Evolutionary conservation across 2,888 invertebrate species (phyloP).

Genomic region (Ommatoiulus sabulosus): DNA sequence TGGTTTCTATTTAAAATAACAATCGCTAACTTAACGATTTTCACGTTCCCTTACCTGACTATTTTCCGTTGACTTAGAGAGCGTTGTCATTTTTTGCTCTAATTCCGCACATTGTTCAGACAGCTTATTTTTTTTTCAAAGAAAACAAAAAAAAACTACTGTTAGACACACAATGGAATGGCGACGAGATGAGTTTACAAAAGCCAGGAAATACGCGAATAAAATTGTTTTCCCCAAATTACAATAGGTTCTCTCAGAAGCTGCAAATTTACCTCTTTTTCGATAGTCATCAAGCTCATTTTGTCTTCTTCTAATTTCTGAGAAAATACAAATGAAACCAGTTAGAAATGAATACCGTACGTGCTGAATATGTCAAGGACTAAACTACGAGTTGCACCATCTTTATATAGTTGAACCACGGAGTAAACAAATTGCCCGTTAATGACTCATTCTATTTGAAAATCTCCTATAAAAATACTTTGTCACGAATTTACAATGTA

Average conservation of each 20-base stretch:
- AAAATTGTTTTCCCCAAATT: not conserved
- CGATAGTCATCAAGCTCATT: slow-evolving; percentile 62
- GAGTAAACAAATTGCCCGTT: no score
- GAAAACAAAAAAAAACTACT: not conserved
- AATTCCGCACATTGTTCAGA: slow-evolving; percentile 59
- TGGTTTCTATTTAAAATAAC: not conserved
- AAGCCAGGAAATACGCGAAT: slow-evolving; percentile 12
- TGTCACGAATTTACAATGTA: no score
- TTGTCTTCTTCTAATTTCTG: slow-evolving; percentile 64
- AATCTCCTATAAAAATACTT: no score
- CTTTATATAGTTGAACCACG: not conserved
- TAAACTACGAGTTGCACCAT: not conserved
- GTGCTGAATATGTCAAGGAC: not conserved
- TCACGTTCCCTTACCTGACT: slow-evolving; percentile 51
- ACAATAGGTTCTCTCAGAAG: not conserved
- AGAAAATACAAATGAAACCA: slow-evolving; percentile 53
- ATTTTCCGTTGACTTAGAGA: slow-evolving; percentile 55
- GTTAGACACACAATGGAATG: not conserved
- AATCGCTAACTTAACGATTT: not conserved
- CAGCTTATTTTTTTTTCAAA: slow-evolving; percentile 55
- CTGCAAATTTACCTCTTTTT: slow-evolving; percentile 70
- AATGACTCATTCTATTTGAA: no score
- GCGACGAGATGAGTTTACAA: not conserved
- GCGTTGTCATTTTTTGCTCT: slow-evolving; percentile 58
- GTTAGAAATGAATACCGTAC: not conserved